phyloP scores from a whole-genome alignment of 2,888 invertebrate species.

The Drosophila stalkeri region DNA sequence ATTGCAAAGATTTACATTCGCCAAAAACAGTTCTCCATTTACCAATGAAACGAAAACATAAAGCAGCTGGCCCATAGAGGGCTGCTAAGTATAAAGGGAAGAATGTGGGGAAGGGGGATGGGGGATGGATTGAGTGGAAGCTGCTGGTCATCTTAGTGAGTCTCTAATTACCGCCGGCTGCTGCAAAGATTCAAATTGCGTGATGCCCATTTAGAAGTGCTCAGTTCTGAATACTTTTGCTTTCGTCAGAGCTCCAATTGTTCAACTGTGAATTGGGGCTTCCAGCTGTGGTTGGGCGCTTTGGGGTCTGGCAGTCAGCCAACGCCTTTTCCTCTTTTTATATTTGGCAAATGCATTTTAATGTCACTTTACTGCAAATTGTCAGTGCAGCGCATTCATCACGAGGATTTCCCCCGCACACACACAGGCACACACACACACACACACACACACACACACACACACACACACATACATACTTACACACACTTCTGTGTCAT shows the following conservation, averaged over 20 bases:
- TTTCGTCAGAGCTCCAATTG: conserved; percentile 52
- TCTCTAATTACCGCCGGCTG: conserved; percentile 64
- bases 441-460: not conserved
- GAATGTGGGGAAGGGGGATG: not conserved
- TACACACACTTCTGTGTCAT: conserved; percentile 41
- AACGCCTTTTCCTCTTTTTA: conserved; percentile 40
- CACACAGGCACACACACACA: conserved; percentile 1
- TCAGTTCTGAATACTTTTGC: conserved; percentile 40
- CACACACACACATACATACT: too few relatives aligned
- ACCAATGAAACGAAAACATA: conserved; percentile 11
- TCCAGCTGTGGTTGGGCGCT: conserved; percentile 4
- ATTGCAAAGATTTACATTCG: conserved; percentile 21
- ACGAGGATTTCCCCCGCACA: conserved; percentile 13
- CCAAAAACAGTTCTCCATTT: conserved; percentile 25
- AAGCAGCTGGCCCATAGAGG: conserved; percentile 30
- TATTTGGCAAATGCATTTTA: conserved; percentile 74
- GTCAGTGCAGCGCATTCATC: conserved; percentile 58
- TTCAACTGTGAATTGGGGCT: conserved; percentile 23
- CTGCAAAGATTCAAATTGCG: conserved; percentile 49
- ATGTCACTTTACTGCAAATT: conserved; percentile 67
- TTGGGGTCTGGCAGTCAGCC: conserved; percentile 56
- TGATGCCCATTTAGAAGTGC: conserved; percentile 40
- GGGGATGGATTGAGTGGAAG: not conserved
- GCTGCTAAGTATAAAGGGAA: too few relatives aligned
- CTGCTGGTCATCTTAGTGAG: conserved; percentile 12